phyloP scores from a whole-genome alignment of 2,113 vertebrate genomes.

The Silurus glanis region DNA sequence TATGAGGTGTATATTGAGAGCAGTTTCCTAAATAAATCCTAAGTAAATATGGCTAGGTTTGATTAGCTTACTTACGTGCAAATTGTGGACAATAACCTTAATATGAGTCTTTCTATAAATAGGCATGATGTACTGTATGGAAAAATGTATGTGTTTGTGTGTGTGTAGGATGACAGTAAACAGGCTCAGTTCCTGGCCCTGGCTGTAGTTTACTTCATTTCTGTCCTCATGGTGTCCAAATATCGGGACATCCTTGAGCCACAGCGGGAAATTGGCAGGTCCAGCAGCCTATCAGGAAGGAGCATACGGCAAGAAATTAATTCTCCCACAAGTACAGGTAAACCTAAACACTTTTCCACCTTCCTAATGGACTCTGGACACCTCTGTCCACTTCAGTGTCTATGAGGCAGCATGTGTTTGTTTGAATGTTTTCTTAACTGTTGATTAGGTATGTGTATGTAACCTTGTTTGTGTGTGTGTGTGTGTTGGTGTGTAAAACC shows the following conservation, averaged over 20 bases:
- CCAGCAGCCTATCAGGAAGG: constrained; percentile 89
- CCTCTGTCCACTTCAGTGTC: not conserved
- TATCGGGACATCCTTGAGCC: constrained; percentile 98
- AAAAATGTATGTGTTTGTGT: constrained; percentile 38
- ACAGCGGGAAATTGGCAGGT: constrained; percentile 90
- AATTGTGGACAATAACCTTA: not conserved
- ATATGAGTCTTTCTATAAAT: not conserved
- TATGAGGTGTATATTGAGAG: not conserved
- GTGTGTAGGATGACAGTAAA: constrained; percentile 91
- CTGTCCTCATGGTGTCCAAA: constrained; percentile 98
- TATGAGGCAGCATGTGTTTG: not conserved
- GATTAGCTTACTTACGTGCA: not conserved
- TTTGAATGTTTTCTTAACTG: not conserved
- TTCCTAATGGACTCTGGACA: not conserved
- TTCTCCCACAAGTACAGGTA: constrained; percentile 98
- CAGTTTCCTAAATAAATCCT: not conserved
- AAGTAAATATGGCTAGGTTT: not conserved
- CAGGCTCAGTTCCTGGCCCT: constrained; percentile 97
- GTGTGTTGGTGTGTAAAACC: not conserved
- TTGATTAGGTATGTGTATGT: not conserved
- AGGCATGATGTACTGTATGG: not conserved
- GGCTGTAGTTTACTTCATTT: constrained; percentile 98
- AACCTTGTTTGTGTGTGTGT: not conserved
- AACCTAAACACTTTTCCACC: constrained; percentile 13
- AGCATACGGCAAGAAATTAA: constrained; percentile 98